Conservation (phyloP, 2,797 vertebrate species). For the Mycteria americana region DNA sequence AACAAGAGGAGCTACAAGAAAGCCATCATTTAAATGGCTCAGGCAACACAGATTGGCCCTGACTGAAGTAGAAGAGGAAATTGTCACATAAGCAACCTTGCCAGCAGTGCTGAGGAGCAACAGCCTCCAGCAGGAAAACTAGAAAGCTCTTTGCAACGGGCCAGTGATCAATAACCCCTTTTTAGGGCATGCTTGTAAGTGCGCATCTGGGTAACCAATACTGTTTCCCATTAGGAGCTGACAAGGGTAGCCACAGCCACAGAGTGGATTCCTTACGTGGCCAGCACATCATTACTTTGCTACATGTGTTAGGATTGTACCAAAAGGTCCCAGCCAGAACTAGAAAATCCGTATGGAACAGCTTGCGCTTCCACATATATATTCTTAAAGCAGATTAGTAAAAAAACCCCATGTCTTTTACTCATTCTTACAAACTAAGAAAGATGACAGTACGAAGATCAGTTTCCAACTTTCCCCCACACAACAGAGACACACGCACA, state of each 20-base stretch:
- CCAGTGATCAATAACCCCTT: not conserved
- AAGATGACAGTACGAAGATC: not conserved
- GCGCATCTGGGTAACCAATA: not conserved
- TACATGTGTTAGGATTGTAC: not conserved
- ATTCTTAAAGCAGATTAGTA: not conserved
- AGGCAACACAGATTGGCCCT: not conserved
- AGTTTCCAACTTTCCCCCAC: not conserved
- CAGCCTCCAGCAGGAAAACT: not conserved
- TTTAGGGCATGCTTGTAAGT: not conserved
- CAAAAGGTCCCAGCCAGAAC: not conserved
- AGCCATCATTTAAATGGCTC: not conserved
- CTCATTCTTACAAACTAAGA: not conserved
- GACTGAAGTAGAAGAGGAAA: not conserved
- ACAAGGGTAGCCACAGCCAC: not conserved
- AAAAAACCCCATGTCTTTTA: not conserved
- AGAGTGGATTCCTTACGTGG: not conserved
- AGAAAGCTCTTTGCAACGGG: not conserved
- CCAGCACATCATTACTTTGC: not conserved
- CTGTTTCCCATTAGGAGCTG: not conserved
- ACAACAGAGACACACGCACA: conserved; percentile 23
- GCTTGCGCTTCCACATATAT: not conserved
- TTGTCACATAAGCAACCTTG: not conserved
- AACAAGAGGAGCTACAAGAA: not conserved
- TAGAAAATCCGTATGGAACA: not conserved
- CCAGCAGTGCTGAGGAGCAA: not conserved